Base-by-base conservation (phyloP, 2,888 invertebrate genomes). In the Melinaea menophilus region DNA sequence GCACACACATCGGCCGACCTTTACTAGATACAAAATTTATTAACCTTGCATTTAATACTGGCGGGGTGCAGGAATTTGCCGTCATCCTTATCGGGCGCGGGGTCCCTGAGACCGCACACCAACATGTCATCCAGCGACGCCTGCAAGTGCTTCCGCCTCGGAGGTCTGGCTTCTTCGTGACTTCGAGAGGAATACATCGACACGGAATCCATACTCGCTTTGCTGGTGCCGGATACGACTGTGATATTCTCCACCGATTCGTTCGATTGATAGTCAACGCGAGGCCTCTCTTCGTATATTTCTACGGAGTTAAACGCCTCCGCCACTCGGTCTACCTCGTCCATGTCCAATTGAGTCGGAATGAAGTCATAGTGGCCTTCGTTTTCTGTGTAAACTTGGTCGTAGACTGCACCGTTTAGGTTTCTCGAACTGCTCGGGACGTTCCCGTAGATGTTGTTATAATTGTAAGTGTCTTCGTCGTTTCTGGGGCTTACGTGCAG, bases 121-220 rank as follows among this genome's bases (percentile, higher is more conserved):
- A 93, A 87, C 79, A 93, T 93, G 71, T 93, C 93, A 67, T 93
- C 93, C 72, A 93, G 80, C 0, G 93, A 93, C 5, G 91, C 88
- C 68, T 90, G 92, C 71, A 91, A 70, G 46, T 86, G 86, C 61
- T 75, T 77, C 48, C 82, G 68, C 7, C 83, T 69, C 3, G 81
- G 71, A 3, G 86, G 86, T 13, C 87, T 72, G 2, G 88, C 81
- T 64, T 85, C 86, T 65, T 93, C 93, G 64, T 92, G 90, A 72
- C 93, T 93, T 71, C 92, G 86, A 2, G 92, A 90, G 51, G 93
- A 93, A 69, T 92, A 92, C 70, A 93, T 84, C 1, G 93, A 92
- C 45, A 93, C 88, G 2, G 92, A 92, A 70, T 93, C 93, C 67
- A 88, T 79, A 69, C 87, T 86, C 0, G 84, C 82, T 62, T 85